phyloP scores from a whole-genome alignment of 53 echinoderm and acorn worm genomes.

The Holothuria leucospilota region DNA sequence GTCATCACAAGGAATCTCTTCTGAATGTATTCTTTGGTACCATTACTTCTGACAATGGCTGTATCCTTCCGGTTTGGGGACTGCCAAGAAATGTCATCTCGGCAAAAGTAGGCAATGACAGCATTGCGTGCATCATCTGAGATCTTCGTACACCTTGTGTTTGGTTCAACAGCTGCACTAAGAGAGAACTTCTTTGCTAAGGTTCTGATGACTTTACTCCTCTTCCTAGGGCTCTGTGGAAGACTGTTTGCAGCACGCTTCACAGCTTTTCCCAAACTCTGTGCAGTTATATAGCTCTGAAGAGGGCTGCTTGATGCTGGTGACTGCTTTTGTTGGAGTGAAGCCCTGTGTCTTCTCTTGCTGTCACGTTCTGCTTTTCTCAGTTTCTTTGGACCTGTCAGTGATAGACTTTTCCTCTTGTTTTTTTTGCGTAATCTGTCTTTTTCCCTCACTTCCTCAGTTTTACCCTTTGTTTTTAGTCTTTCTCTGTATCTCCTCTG shows the following conservation, averaged over 20 bases:
- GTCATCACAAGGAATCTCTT: slow-evolving; percentile 52
- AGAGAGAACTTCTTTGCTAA: slow-evolving; percentile 23
- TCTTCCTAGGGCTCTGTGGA: slow-evolving; percentile 18
- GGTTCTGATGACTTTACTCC: slow-evolving; percentile 23
- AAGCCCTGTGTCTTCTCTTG: too few species aligned
- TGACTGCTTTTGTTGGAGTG: too few species aligned
- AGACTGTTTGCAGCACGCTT: slow-evolving; percentile 19
- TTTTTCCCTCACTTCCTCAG: too few species aligned
- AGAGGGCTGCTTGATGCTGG: too few species aligned
- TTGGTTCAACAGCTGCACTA: neutral
- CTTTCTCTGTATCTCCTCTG: too few species aligned
- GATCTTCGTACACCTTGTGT: slow-evolving; percentile 38
- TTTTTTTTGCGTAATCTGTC: too few species aligned
- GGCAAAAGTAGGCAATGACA: slow-evolving; percentile 38
- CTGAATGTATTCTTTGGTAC: slow-evolving; percentile 43
- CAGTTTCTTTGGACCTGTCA: too few species aligned
- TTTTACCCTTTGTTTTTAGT: too few species aligned
- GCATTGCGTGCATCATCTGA: slow-evolving; percentile 23
- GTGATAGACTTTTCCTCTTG: too few species aligned
- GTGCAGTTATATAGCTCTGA: neutral
- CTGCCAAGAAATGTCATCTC: slow-evolving; percentile 50
- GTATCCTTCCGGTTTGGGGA: slow-evolving; percentile 43
- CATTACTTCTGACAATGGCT: slow-evolving; percentile 3
- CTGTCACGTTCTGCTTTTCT: too few species aligned
- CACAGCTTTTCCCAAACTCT: slow-evolving; percentile 42